A percentile compares a stretch with the other conserved stretches of the same genome.
phyloP scores from a whole-genome alignment of 2,888 invertebrate genomes.

The Coenonympha glycerion region DNA sequence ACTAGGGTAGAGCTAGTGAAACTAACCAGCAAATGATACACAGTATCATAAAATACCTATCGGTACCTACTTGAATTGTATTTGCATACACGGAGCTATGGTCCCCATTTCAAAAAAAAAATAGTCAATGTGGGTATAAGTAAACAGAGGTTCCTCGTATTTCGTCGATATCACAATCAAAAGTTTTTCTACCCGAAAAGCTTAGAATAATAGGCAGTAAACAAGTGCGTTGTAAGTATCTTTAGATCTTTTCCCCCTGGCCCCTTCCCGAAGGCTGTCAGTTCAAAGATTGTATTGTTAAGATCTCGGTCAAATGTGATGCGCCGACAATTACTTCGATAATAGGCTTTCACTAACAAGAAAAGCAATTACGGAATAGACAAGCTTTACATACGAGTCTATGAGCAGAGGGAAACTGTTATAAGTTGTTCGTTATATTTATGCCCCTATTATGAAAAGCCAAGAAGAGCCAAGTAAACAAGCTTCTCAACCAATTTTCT shows the following conservation, averaged over 20 bases:
- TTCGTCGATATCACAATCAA: too few species aligned
- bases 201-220: background rate
- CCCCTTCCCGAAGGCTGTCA: conserved; percentile 7
- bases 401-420: background rate
- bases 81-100: too few species aligned
- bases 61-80: too few species aligned
- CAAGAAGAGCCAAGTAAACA: background rate
- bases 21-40: too few species aligned
- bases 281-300: conserved; percentile 7
- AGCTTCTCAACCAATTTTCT: too few species aligned
- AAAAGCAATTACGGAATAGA: conserved; percentile 24
- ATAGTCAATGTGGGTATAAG: too few species aligned
- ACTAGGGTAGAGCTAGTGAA: too few species aligned
- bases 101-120: too few species aligned
- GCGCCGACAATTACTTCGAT: conserved; percentile 19
- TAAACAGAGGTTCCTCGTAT: too few species aligned
- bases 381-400: conserved; percentile 18
- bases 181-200: background rate
- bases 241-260: background rate
- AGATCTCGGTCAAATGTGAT: conserved; percentile 16
- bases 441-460: background rate
- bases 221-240: background rate
- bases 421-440: background rate
- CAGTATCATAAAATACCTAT: too few species aligned
- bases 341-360: conserved; percentile 22